phyloP scores from a whole-genome alignment of 2,797 vertebrate genomes.

The Acanthiza pusilla region DNA sequence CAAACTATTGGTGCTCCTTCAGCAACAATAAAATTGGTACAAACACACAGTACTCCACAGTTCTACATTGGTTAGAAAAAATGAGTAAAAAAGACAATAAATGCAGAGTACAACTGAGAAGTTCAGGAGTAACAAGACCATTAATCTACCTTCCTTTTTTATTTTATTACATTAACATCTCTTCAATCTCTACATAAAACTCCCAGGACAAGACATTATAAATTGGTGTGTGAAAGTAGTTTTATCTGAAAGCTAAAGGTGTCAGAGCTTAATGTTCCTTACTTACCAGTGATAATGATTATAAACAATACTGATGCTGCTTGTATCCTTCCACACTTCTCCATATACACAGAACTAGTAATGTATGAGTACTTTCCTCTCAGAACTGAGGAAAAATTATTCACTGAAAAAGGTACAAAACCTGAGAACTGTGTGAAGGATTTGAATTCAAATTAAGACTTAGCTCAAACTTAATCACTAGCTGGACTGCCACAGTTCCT shows the following conservation, averaged over 20 bases:
- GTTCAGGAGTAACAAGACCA: background rate
- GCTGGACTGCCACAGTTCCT: background rate
- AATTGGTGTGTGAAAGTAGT: slow-evolving; percentile 17
- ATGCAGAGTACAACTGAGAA: background rate
- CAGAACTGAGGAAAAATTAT: background rate
- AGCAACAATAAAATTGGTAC: background rate
- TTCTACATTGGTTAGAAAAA: background rate
- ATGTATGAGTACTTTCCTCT: background rate
- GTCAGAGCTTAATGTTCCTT: slow-evolving; percentile 34
- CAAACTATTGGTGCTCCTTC: background rate
- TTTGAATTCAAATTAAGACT: slow-evolving; percentile 40
- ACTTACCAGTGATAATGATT: slow-evolving; percentile 26
- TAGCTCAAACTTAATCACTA: slow-evolving; percentile 23
- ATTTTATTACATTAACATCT: slow-evolving; percentile 45
- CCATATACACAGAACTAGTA: background rate
- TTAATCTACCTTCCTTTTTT: slow-evolving; percentile 24
- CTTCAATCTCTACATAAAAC: slow-evolving; percentile 11
- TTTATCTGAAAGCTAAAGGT: slow-evolving; percentile 30
- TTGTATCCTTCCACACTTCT: background rate
- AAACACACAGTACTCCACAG: background rate
- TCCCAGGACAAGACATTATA: slow-evolving; percentile 15
- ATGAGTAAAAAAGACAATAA: background rate
- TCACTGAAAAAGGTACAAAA: slow-evolving; percentile 11
- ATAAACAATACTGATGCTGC: background rate
- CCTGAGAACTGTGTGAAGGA: background rate